These are phyloP conservation scores for Sceloporus undulatus DNA, from an alignment of 2,113 vertebrate genomes.

Conservation along the genomic window DNA sequence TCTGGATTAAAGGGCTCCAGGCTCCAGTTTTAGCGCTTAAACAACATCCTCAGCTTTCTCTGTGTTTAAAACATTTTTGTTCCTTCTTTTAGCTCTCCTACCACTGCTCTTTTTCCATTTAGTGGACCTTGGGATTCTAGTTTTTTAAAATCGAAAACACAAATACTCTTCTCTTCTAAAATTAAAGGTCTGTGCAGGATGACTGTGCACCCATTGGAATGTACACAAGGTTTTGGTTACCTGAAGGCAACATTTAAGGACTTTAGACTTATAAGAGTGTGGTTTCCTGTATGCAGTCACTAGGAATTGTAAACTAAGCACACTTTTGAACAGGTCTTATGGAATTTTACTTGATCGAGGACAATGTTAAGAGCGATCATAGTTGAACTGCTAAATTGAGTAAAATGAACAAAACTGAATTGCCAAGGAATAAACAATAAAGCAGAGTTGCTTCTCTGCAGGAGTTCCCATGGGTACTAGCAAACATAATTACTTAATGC, in stretches of 20 bases:
- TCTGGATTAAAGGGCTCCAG: too few relatives aligned
- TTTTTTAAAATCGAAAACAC: too few relatives aligned
- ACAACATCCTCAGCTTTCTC: too few relatives aligned
- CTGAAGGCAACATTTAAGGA: not conserved
- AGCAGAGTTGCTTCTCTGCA: constrained; percentile 19
- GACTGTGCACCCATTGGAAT: not conserved
- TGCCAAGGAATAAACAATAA: constrained; percentile 23
- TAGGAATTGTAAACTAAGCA: not conserved
- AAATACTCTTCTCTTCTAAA: not conserved
- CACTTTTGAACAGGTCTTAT: not conserved
- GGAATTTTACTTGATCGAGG: constrained; percentile 30
- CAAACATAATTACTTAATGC: constrained; percentile 24
- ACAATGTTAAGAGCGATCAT: constrained; percentile 26
- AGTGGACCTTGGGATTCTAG: too few relatives aligned
- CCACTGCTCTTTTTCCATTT: too few relatives aligned
- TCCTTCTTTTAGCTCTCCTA: too few relatives aligned
- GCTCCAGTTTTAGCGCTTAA: too few relatives aligned
- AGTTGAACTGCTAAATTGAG: constrained; percentile 24
- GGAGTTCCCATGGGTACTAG: not conserved
- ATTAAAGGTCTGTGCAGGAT: not conserved
- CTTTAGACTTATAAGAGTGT: not conserved
- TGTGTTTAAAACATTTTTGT: too few relatives aligned
- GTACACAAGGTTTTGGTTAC: not conserved
- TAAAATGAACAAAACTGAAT: constrained; percentile 36
- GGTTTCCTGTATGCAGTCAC: not conserved